Conservation (phyloP, 2,888 invertebrate genomes). For the Papilio gigon region DNA sequence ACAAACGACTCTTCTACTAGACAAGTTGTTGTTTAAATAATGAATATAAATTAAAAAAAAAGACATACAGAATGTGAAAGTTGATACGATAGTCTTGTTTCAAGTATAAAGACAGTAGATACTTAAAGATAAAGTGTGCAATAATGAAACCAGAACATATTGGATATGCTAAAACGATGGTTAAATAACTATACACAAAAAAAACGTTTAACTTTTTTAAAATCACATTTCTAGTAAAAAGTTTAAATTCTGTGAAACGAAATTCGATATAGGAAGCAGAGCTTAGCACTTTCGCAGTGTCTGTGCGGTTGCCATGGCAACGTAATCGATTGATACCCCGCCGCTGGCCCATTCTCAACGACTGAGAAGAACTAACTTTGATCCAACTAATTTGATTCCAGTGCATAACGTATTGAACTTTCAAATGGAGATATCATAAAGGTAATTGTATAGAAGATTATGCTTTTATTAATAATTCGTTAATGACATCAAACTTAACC, state of each 20-base stretch:
- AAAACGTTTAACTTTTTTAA: neutral
- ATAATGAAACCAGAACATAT: no score
- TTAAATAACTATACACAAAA: no score
- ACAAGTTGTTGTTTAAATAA: neutral
- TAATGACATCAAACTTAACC: neutral
- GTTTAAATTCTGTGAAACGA: conserved; percentile 11
- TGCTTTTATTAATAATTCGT: neutral
- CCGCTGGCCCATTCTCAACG: conserved; percentile 26
- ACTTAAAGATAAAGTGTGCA: no score
- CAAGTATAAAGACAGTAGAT: no score
- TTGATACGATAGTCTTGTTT: no score
- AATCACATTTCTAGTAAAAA: conserved; percentile 1
- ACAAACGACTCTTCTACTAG: neutral
- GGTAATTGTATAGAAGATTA: neutral
- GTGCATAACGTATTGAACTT: neutral
- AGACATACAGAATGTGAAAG: no score
- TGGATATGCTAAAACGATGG: no score
- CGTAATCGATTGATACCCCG: conserved; percentile 67
- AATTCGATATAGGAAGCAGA: conserved; percentile 33
- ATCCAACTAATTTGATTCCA: conserved; percentile 17
- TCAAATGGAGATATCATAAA: neutral
- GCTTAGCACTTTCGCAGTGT: conserved; percentile 40
- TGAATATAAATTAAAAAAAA: no score
- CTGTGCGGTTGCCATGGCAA: conserved; percentile 61
- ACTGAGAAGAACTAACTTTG: conserved; percentile 27